phyloP scores from a whole-genome alignment of 2,113 vertebrate species.

The Otolemur garnettii region DNA sequence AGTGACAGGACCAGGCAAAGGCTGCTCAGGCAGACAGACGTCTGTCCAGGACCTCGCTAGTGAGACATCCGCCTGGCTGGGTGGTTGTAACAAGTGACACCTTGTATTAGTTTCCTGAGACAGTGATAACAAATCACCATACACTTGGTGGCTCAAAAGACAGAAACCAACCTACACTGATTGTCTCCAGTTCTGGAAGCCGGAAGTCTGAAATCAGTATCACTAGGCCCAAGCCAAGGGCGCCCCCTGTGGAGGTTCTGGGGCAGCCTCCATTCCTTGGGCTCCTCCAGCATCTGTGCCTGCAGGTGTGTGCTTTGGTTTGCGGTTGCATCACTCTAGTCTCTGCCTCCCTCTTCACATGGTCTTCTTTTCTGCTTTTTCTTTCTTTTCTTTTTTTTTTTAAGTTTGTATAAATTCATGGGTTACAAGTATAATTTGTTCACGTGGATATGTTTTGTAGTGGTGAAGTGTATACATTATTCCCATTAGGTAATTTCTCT shows the following conservation, averaged over 20 bases:
- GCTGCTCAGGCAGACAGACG: background rate
- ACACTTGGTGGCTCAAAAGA: background rate
- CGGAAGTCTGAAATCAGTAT: background rate
- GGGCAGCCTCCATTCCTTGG: background rate
- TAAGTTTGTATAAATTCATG: too few species aligned
- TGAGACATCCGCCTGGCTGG: too few species aligned
- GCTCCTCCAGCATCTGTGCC: background rate
- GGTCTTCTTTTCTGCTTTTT: background rate
- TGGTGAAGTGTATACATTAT: too few species aligned
- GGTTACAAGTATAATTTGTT: too few species aligned
- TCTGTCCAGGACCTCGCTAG: background rate
- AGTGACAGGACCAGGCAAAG: background rate
- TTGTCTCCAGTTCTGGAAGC: background rate
- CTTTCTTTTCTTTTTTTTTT: too few species aligned
- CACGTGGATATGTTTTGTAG: too few species aligned
- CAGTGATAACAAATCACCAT: background rate
- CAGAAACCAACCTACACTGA: background rate
- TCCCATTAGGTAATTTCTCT: too few species aligned
- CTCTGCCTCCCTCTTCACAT: background rate
- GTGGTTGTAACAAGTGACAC: background rate
- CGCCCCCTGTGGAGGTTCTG: too few species aligned
- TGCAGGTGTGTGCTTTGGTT: background rate
- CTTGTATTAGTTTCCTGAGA: background rate
- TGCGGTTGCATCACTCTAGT: background rate
- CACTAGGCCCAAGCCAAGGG: background rate